These are phyloP conservation scores for Microchirus variegatus DNA, from an alignment of 2,797 vertebrate genomes.

Conservation along the genomic window DNA sequence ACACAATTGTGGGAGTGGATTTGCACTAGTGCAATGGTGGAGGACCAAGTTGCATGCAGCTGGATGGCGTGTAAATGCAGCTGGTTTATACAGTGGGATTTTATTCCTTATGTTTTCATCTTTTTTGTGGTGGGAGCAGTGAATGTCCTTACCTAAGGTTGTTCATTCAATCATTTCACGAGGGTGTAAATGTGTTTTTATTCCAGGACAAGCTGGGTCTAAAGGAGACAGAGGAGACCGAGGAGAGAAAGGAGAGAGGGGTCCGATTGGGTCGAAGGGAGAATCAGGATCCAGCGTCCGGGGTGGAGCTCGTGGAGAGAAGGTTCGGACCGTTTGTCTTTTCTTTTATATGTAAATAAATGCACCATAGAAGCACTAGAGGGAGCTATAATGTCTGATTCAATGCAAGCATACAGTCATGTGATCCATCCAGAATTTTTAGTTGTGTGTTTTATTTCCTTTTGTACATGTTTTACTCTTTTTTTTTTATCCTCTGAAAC, in stretches of 20 bases:
- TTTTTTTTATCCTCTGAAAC: no score
- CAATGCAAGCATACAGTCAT: no score
- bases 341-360: background rate
- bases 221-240: conserved; percentile 84
- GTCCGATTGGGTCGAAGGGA: conserved; percentile 83
- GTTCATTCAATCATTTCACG: no score
- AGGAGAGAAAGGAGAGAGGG: conserved; percentile 79
- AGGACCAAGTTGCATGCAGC: background rate
- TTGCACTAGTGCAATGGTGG: conserved; percentile 14
- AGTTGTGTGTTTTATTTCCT: no score
- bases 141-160: no score
- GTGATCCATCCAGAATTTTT: no score
- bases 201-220: conserved; percentile 36
- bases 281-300: conserved; percentile 61
- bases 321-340: conserved; percentile 50
- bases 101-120: background rate
- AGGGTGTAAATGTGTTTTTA: conserved; percentile 5
- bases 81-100: background rate
- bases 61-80: background rate
- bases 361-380: conserved; percentile 33
- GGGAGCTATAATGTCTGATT: conserved; percentile 23
- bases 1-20: no score
- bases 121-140: background rate
- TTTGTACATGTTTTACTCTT: no score
- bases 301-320: conserved; percentile 60